Percentiles rank a stretch among this genome's conserved stretches.
Evolutionary conservation across 1,140 invertebrate genomes (phyloP).

Genomic region (Hylaeus anthracinus): DNA sequence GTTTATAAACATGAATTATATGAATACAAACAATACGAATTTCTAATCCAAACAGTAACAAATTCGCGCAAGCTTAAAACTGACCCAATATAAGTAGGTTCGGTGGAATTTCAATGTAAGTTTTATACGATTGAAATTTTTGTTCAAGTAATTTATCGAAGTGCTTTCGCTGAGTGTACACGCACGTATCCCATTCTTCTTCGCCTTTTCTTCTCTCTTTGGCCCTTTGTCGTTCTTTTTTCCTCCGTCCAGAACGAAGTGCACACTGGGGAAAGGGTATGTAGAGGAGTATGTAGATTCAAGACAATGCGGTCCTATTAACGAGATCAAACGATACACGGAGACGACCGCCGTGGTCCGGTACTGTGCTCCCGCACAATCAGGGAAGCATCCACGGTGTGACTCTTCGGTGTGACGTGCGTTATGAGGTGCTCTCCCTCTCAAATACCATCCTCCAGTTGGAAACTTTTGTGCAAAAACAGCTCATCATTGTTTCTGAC

Average conservation of each 20-base stretch:
- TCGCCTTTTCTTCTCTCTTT: slow-evolving; percentile 3
- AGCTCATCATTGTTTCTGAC: no score
- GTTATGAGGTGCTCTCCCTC: not conserved
- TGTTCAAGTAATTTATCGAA: slow-evolving; percentile 44
- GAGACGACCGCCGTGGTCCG: slow-evolving; percentile 69
- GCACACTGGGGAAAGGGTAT: slow-evolving; percentile 56
- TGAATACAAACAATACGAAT: no score
- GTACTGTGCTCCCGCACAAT: slow-evolving; percentile 64
- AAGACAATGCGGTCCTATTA: slow-evolving; percentile 76
- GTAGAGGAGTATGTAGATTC: slow-evolving; percentile 72
- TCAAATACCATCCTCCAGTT: not conserved
- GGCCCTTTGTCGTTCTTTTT: slow-evolving; percentile 12
- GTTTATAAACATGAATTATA: no score
- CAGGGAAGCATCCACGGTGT: slow-evolving; percentile 61
- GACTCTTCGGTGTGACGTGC: slow-evolving; percentile 1
- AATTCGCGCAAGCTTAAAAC: no score
- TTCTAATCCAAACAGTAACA: no score
- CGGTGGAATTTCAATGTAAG: not conserved
- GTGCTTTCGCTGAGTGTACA: slow-evolving; percentile 28
- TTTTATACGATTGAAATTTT: slow-evolving; percentile 12
- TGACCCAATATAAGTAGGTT: not conserved
- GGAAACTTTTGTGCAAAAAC: no score
- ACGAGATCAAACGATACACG: slow-evolving; percentile 76
- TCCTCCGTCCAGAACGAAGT: slow-evolving; percentile 47
- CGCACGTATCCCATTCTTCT: slow-evolving; percentile 37